phyloP scores from a whole-genome alignment of 2,797 vertebrate genomes.

The Hydrophis major region DNA sequence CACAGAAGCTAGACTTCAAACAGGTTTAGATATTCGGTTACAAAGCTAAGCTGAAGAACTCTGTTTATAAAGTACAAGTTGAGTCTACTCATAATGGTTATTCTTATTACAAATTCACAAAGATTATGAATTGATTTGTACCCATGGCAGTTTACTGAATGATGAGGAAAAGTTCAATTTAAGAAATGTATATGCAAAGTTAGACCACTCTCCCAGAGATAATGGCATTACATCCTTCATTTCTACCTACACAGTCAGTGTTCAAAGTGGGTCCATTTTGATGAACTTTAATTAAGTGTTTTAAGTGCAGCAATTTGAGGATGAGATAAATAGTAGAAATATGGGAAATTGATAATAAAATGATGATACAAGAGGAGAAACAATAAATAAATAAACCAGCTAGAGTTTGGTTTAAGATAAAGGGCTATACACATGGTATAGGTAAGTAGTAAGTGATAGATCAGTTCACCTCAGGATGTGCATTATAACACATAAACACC shows the following conservation, averaged over 20 bases:
- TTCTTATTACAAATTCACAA: neutral
- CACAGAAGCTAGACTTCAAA: neutral
- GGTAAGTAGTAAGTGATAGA: neutral
- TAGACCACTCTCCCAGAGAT: neutral
- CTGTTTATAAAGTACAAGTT: neutral
- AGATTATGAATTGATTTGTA: neutral
- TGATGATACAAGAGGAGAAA: neutral
- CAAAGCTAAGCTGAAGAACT: neutral
- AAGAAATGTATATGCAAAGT: neutral
- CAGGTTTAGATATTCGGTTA: neutral
- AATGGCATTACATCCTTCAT: neutral
- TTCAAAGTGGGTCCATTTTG: neutral
- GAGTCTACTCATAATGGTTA: neutral
- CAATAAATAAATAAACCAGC: neutral
- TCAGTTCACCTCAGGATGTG: neutral
- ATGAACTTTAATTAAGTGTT: neutral
- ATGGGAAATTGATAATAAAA: neutral
- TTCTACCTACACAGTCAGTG: neutral
- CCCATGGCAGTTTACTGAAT: neutral
- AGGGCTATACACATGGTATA: neutral
- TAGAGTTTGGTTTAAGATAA: neutral
- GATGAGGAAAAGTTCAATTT: neutral
- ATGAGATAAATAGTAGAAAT: neutral
- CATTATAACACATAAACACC: neutral
- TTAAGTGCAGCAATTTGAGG: neutral